Evolutionary conservation across 1,140 invertebrate species (phyloP), one percentile per base, ranked within the genome.

Genomic region (Episyrphus balteatus): DNA sequence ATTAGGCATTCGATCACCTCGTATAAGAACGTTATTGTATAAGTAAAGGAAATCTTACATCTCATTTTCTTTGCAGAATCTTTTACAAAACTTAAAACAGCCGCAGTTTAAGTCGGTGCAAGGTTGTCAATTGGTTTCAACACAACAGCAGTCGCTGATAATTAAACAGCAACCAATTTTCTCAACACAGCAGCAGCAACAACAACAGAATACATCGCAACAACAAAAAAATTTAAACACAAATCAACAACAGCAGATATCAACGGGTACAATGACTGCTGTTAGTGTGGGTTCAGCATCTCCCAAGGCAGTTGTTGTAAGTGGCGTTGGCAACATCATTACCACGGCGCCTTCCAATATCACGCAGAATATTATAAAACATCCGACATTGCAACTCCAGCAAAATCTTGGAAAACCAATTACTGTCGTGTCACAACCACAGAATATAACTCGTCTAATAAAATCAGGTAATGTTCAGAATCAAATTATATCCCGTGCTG

Each of bases 41-140:
- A n/a, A n/a, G n/a, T n/a, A n/a, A n/a, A n/a, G n/a, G n/a, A n/a
- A n/a, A n/a, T n/a, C n/a, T n/a, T n/a, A n/a, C n/a, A n/a, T n/a
- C n/a, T n/a, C n/a, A n/a, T n/a, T n/a, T n/a, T n/a, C n/a, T n/a
- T n/a, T 26, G 41, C 67, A 70, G 48, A 64, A 65, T 40, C 55
- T 75, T 11, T 58, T 74, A 32, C 71, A 71, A 21, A 68, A 55
- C 42, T 55, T 68, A 7, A 67, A 59, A 46, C 62, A 67, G 33
- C 59, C 57, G 41, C 49, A 47, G 30, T 32, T 38, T 2, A 33
- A 21, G 12, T n/a, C 42, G 38, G 44, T 11, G 37, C 45, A 44
- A 38, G 21, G 21, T 8, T 26, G 13, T 46, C 54, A 34, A 44
- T 47, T 17, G 3, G 60, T 56, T 37, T 48, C 58, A 15, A 51